Evolutionary conservation across 1,140 invertebrate genomes (phyloP).

Genomic region (Steinernema feltiae): DNA sequence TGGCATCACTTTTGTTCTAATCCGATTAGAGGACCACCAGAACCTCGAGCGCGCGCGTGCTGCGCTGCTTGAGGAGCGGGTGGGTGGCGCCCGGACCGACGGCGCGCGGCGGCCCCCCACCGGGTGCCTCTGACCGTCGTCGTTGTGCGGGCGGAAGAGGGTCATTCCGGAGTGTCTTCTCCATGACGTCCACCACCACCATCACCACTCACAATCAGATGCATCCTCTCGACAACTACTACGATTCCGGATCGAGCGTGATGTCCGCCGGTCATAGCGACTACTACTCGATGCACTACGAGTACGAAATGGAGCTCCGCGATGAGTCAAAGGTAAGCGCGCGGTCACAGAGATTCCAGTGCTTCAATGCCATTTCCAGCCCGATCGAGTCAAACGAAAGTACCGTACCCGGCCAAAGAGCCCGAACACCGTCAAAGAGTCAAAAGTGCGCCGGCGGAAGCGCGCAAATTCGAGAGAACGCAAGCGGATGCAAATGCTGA

Average conservation of each 20-base stretch:
- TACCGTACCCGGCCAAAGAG: slow-evolving; percentile 2
- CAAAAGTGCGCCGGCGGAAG: neutral
- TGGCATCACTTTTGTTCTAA: neutral
- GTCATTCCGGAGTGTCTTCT: slow-evolving; percentile 6
- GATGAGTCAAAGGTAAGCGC: neutral
- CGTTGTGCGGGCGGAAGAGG: neutral
- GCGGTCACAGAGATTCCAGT: neutral
- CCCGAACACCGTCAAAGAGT: neutral
- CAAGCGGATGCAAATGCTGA: neutral
- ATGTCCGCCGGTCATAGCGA: neutral
- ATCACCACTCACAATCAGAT: no score
- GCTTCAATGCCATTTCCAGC: neutral
- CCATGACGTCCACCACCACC: neutral
- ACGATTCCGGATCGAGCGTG: neutral
- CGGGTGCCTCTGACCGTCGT: slow-evolving; percentile 6
- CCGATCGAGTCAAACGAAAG: neutral
- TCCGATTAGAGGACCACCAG: no score
- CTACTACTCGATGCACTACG: neutral
- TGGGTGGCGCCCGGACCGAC: slow-evolving; percentile 6
- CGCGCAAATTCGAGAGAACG: slow-evolving; percentile 1
- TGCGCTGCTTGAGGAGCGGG: neutral
- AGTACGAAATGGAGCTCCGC: neutral
- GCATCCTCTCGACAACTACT: neutral
- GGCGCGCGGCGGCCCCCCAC: neutral
- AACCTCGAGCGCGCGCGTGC: neutral